Percentiles rank a stretch among this genome's conserved stretches.
phyloP scores from a whole-genome alignment of 2,113 vertebrate genomes.

The Erythrocercus mccallii region DNA sequence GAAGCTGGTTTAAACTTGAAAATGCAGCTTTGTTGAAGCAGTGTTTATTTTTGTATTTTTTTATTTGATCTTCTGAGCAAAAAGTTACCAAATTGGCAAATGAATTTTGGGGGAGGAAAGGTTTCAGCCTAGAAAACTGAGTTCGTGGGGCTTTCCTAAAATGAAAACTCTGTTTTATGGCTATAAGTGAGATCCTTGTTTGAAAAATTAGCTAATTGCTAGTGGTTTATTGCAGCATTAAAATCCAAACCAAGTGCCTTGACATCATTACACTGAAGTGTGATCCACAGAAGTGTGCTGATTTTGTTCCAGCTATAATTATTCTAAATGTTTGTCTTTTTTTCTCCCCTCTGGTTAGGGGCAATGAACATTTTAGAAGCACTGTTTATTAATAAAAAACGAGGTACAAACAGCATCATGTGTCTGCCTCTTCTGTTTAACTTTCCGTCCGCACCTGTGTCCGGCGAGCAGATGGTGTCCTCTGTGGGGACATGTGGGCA shows the following conservation, averaged over 20 bases:
- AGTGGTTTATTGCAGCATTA: neutral
- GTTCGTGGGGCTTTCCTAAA: neutral
- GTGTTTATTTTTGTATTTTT: neutral
- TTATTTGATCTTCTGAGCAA: neutral
- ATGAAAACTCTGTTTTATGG: neutral
- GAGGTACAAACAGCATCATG: neutral
- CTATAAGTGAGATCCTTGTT: neutral
- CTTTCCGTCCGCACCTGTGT: neutral
- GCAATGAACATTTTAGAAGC: neutral
- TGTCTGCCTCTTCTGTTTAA: neutral
- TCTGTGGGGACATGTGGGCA: neutral
- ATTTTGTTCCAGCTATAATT: neutral
- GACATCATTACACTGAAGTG: neutral
- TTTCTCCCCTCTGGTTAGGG: neutral
- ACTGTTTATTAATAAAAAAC: neutral
- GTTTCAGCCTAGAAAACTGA: neutral
- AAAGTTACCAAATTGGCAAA: neutral
- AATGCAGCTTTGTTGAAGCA: neutral
- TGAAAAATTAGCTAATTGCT: neutral
- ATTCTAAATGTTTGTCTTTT: neutral
- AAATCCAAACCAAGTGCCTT: neutral
- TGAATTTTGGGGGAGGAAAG: neutral
- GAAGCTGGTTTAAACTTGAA: neutral
- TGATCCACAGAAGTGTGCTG: neutral
- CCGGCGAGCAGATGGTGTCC: accelerated